These are phyloP conservation scores for Sarcophaga carnaria DNA, from an alignment of 2,888 invertebrate species.

Conservation along the genomic window DNA sequence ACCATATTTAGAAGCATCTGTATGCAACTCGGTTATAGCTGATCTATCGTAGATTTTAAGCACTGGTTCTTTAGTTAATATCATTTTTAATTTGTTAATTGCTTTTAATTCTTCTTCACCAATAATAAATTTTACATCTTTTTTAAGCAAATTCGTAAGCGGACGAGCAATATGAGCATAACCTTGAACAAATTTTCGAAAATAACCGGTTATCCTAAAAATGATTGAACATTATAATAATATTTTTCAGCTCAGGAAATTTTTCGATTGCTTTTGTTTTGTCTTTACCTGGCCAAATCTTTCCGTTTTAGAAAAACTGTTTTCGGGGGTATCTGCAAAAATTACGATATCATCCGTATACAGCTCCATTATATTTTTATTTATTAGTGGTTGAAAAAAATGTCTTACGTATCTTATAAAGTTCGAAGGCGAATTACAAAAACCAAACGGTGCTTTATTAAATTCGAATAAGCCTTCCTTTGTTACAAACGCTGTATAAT, in stretches of 20 bases:
- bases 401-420: slow-evolving; percentile 58
- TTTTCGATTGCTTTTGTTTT: slow-evolving; percentile 54
- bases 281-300: slow-evolving; percentile 39
- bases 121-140: slow-evolving; percentile 8
- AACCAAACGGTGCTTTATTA: slow-evolving; percentile 49
- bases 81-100: slow-evolving; percentile 8
- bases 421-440: slow-evolving; percentile 58
- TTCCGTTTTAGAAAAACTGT: slow-evolving; percentile 49
- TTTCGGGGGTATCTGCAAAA: slow-evolving; percentile 55
- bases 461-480: slow-evolving; percentile 53
- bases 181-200: slow-evolving; percentile 14
- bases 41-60: slow-evolving; percentile 51
- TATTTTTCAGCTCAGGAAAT: slow-evolving; percentile 50
- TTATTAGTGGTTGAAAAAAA: slow-evolving; percentile 57
- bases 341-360: slow-evolving; percentile 58
- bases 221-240: slow-evolving; percentile 19
- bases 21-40: slow-evolving; percentile 64
- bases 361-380: slow-evolving; percentile 20
- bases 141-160: slow-evolving; percentile 25
- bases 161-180: slow-evolving; percentile 27
- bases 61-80: slow-evolving; percentile 42
- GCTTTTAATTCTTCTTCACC: neutral
- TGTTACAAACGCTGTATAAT: slow-evolving; percentile 51
- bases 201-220: slow-evolving; percentile 18
- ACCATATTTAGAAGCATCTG: slow-evolving; percentile 67